Base-by-base conservation (phyloP, 2,797 vertebrate species). In the Pseudochaenichthys georgianus region DNA sequence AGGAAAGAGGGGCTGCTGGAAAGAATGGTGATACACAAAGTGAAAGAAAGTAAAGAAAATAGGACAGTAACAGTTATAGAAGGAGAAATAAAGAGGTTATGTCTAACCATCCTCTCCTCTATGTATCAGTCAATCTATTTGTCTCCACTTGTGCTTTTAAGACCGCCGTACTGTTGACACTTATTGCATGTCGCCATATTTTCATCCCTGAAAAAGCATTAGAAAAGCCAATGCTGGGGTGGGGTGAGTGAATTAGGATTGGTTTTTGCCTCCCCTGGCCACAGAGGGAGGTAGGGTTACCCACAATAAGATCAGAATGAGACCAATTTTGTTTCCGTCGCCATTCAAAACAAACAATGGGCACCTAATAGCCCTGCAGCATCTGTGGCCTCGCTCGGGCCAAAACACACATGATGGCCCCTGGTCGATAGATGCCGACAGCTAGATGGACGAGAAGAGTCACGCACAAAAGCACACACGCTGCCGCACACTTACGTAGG, bases 301-400 rank as follows among this genome's bases (percentile, higher is more conserved):
- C 93, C 93, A 93, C 94, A 95, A 96, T 95, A 94, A 95, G 95
- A 96, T 96, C 92, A 95, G 89, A 94, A 95, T 90, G 90, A 93
- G 94, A 92, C 94, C 94, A 95, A 95, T 92, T 95, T 94, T 93
- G 92, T 95, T 95, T 95, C 94, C 90, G 93, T 94, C 94, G 93
- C 94, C 94, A 94, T 95, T 95, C 94, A 95, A 95, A 95, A 96
- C 95, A 95, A 96, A 96, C 95, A 95, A 95, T 95, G 92, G 92
- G 93, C 92, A 92, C 87, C 93, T 96, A 96, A 96, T 95, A 95
- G 95, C 93, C 92, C 86, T 81, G 81, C 78, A 91, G 94, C 95
- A 95, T 95, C 95, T 95, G 95, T 91, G 93, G 92, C 92, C 91
- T 89, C 79, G 75, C 85, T 87, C 79, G 13, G 83, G 85, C 93